A percentile compares a stretch with the other conserved stretches of the same genome.
Evolutionary conservation across 1,140 invertebrate genomes (phyloP).

Genomic region (Scaptomyza pallida): DNA sequence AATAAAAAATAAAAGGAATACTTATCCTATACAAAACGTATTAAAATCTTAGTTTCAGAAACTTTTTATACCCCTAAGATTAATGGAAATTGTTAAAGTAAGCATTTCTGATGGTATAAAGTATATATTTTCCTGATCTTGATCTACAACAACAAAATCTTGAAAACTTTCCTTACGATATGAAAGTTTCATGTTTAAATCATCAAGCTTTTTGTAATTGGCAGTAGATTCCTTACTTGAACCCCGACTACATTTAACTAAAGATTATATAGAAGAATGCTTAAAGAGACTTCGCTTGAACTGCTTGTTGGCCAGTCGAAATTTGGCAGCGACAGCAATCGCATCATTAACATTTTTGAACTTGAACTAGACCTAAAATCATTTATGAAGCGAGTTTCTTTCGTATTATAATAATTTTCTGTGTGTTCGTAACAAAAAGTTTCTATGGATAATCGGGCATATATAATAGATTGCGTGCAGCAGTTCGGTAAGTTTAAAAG

Average conservation of each 20-base stretch:
- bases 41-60: too few species aligned
- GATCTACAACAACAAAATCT: too few species aligned
- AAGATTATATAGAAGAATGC: slow-evolving; percentile 29
- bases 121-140: too few species aligned
- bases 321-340: slow-evolving; percentile 31
- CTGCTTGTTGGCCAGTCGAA: slow-evolving; percentile 33
- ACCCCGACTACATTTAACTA: slow-evolving; percentile 11
- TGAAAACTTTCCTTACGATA: too few species aligned
- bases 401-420: too few species aligned
- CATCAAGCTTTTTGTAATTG: slow-evolving; percentile 51
- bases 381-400: background rate
- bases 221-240: too few species aligned
- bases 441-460: slow-evolving; percentile 69
- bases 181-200: too few species aligned
- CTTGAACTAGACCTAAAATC: background rate
- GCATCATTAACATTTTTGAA: slow-evolving; percentile 33
- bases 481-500: slow-evolving; percentile 60
- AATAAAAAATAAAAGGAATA: slow-evolving; percentile 3
- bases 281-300: slow-evolving; percentile 16
- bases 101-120: too few species aligned
- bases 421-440: slow-evolving; percentile 4
- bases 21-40: background rate
- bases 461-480: slow-evolving; percentile 62
- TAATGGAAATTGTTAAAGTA: too few species aligned
- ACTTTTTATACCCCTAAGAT: too few species aligned